These are phyloP conservation scores for Carabus problematicus DNA, from an alignment of 2,888 invertebrate genomes.

Conservation along the genomic window DNA sequence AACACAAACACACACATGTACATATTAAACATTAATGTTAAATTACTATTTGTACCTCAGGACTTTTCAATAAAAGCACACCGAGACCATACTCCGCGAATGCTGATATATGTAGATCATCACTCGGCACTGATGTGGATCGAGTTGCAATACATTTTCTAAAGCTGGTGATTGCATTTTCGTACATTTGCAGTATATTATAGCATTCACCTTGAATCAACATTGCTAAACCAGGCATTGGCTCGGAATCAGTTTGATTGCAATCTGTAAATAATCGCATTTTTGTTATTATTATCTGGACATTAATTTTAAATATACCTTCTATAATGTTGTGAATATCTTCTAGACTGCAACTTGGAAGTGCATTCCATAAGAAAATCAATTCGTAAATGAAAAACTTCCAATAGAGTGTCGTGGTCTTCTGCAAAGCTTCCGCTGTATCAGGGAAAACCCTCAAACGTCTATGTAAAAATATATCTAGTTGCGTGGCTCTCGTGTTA, in stretches of 20 bases:
- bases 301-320: too few species aligned
- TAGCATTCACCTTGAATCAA: slow-evolving; percentile 63
- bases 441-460: slow-evolving; percentile 52
- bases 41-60: slow-evolving; percentile 54
- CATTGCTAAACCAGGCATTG: slow-evolving; percentile 64
- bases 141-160: slow-evolving; percentile 56
- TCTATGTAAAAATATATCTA: slow-evolving; percentile 54
- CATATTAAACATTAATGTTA: slow-evolving; percentile 4
- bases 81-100: slow-evolving; percentile 72
- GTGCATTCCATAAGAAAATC: slow-evolving; percentile 72
- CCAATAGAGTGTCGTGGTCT: slow-evolving; percentile 59
- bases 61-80: slow-evolving; percentile 58
- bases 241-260: slow-evolving; percentile 56
- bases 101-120: slow-evolving; percentile 67
- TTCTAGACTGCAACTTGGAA: slow-evolving; percentile 63
- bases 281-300: not conserved
- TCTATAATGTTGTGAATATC: slow-evolving; percentile 57
- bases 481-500: slow-evolving; percentile 51
- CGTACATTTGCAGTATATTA: slow-evolving; percentile 57
- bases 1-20: slow-evolving; percentile 16
- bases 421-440: slow-evolving; percentile 49
- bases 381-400: slow-evolving; percentile 69
- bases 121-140: slow-evolving; percentile 46
- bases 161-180: slow-evolving; percentile 56
- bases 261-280: slow-evolving; percentile 53